These are phyloP conservation scores for Podabrus alpinus DNA, from an alignment of 2,888 invertebrate genomes.

Conservation along the genomic window DNA sequence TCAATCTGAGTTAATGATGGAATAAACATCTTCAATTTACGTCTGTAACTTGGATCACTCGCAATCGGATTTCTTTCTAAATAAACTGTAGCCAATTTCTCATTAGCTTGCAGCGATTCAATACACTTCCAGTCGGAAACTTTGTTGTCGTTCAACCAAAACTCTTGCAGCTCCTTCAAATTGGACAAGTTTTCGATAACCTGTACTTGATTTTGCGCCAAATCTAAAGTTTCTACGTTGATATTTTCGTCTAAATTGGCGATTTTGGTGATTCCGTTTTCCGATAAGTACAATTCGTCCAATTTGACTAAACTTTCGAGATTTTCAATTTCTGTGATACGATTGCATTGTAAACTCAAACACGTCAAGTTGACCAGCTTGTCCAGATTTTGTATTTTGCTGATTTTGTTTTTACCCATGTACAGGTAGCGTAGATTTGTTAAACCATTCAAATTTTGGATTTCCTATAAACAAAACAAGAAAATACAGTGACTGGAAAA, in stretches of 20 bases:
- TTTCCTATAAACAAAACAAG: constrained; percentile 12
- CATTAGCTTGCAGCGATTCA: constrained; percentile 71
- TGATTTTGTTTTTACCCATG: constrained; percentile 87
- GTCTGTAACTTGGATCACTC: constrained; percentile 82
- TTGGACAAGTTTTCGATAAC: constrained; percentile 78
- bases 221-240: constrained; percentile 82
- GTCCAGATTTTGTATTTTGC: constrained; percentile 82
- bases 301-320: constrained; percentile 75
- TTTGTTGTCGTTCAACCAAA: constrained; percentile 95
- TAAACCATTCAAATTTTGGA: constrained; percentile 60
- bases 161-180: constrained; percentile 81
- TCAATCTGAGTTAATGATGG: constrained; percentile 92
- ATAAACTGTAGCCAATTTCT: constrained; percentile 81
- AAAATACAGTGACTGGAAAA: neutral
- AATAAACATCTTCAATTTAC: constrained; percentile 85
- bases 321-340: constrained; percentile 87
- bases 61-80: constrained; percentile 91
- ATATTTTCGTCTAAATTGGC: constrained; percentile 75
- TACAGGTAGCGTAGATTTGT: constrained; percentile 80
- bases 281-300: constrained; percentile 84
- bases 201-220: constrained; percentile 85
- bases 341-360: constrained; percentile 94
- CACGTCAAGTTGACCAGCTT: constrained; percentile 78
- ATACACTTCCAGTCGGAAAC: constrained; percentile 85
- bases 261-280: constrained; percentile 91